Evolutionary conservation across 64 coral and sea anemone genomes (phyloP).

Genomic region (Pachyseris speciosa): DNA sequence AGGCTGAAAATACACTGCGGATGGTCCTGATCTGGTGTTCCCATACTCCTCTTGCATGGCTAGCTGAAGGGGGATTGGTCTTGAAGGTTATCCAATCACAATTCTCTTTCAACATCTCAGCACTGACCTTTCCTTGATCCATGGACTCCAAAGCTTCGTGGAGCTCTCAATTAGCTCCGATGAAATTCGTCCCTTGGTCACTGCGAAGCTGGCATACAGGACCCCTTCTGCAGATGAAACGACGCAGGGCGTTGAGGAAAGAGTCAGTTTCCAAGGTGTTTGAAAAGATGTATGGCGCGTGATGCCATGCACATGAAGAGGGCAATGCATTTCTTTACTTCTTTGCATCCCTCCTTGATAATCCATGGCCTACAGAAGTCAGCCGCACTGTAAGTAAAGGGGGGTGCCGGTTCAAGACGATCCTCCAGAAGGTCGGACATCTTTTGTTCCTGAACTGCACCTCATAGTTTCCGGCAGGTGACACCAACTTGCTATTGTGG

Average conservation of each 20-base stretch:
- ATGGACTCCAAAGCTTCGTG: no score
- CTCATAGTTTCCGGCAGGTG: not conserved
- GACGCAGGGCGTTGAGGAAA: not conserved
- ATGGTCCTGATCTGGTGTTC: no score
- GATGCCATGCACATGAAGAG: no score
- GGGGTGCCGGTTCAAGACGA: not conserved
- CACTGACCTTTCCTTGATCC: no score
- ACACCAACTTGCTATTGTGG: not conserved
- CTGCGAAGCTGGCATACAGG: not conserved
- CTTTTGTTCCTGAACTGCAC: not conserved
- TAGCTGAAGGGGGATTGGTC: no score
- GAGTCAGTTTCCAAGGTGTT: not conserved
- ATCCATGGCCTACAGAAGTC: not conserved
- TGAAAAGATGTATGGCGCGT: not conserved
- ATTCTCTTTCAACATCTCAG: no score
- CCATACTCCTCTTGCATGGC: no score
- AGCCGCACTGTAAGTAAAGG: not conserved
- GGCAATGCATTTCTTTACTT: not conserved
- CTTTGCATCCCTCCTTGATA: not conserved
- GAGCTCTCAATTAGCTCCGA: no score
- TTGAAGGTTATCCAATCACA: no score
- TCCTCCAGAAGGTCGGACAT: no score
- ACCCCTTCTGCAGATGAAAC: no score
- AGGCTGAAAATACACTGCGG: no score
- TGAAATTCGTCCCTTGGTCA: not conserved